Evolutionary conservation across 2,113 vertebrate genomes (phyloP), one percentile per base, ranked within the genome.

Genomic region (Sinocyclocheilus grahami): DNA sequence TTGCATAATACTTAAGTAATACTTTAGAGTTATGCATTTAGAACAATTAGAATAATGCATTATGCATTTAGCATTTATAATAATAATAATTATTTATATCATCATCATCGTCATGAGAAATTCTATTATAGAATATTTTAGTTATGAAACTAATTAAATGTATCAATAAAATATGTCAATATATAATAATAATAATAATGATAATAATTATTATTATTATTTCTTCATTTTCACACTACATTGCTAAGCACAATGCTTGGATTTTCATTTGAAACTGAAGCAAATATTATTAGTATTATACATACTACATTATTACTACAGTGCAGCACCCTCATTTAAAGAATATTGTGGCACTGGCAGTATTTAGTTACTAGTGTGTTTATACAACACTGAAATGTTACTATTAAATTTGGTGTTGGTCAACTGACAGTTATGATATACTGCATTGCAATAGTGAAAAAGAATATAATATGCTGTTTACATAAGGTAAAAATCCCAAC

Each of bases 381-480:
- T 33, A 6, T 27, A 24, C 12, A 24, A 51, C 46, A 51, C 24
- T 48, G 42, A 12, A 13, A 24, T 76, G 22, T 10, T 24, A 51
- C 22, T 78, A 20, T 55, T 33, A 78, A 16, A 78, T 37, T 37
- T 78, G 16, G 18, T 42, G 18, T 37, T 79, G 12, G 33, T 39
- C 14, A 62, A 60, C 20, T 12, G 1, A 13, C 42, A 80, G 22
- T 72, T 79, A 63, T 24, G 39, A 80, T 72, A 42, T 42, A 27
- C 39, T 81, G 14, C 14, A 58, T 74, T 76, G 27, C 24, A 30
- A 71, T 20, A 72, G 46, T 69, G 48, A 37, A 46, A 58, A 81
- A 48, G 42, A 46, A 51, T 48, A 60, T 72, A 60, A 39, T 27
- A 82, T 71, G 24, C 55, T 75, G 85, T 30, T 81, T 16, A 60